Evolutionary conservation across 2,797 vertebrate genomes (phyloP), one percentile per base, ranked within the genome.

Genomic region (Helostoma temminkii): DNA sequence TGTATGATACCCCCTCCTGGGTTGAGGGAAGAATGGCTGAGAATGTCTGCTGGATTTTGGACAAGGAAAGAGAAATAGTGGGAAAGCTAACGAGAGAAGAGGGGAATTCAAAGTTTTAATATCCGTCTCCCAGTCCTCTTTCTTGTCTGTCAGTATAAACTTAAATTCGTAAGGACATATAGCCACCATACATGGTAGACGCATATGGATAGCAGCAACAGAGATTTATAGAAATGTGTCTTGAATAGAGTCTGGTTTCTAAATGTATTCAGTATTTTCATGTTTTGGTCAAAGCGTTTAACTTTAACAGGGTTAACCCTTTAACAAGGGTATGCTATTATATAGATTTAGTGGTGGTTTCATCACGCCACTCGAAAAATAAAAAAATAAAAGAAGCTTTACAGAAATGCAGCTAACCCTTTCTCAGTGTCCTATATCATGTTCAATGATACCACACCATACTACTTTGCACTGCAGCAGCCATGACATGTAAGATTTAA

Each of bases 31-130:
- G 76, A 84, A 72, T 66, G 83, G 88, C 83, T 89, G 82, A 90
- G 90, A 90, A 91, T 72, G 82, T 85, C 80, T 83, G 78, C 76
- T 32, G 32, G 76, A 47, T 43, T 19, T 19, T 73, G 66, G 66
- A 85, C 82, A 89, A 72, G 79, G 64, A 78, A 83, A 86, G 87
- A 91, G 87, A 87, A 91, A 89, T 80, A 90, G 90, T 88, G 89
- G 89, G 90, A 91, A 91, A 84, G 73, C 84, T 76, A 87, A 89
- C 81, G 74, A 81, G 74, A 75, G 71, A 66, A 59, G 71, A 53
- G 60, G 71, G 73, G 62, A 81, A 59, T 74, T 52, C 70, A 71
- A 85, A 73, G 70, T 84, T 89, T 87, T 80, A 87, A 88, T 90
- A 91, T 90, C 83, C 76, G 42, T 77, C 74, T 80, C 76, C 48